Evolutionary conservation across 1,140 invertebrate genomes (phyloP).

Genomic region (Calycopis cecrops): DNA sequence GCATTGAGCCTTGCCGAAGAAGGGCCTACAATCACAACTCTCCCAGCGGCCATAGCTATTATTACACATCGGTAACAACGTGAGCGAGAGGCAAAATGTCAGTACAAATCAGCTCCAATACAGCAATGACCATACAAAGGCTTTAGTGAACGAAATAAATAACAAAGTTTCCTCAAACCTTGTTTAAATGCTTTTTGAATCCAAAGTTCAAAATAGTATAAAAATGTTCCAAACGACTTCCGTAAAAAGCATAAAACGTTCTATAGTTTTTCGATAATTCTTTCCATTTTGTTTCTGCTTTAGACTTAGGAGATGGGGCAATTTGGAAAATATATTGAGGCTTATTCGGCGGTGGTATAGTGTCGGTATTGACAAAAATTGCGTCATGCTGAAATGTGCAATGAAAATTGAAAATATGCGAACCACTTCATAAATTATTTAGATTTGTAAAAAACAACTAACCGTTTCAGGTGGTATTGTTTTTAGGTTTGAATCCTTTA

Average conservation of each 20-base stretch:
- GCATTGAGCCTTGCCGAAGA: too few species aligned
- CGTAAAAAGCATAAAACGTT: constrained; percentile 84
- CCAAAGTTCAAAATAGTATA: constrained; percentile 88
- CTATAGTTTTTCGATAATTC: constrained; percentile 73
- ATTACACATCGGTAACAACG: too few species aligned
- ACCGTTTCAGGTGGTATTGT: constrained; percentile 75
- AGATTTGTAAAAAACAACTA: constrained; percentile 34
- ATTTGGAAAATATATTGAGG: constrained; percentile 83
- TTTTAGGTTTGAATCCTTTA: constrained; percentile 76
- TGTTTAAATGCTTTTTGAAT: constrained; percentile 84
- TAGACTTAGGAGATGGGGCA: constrained; percentile 69
- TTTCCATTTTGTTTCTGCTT: constrained; percentile 77
- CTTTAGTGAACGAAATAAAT: neutral
- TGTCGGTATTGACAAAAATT: constrained; percentile 71
- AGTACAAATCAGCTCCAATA: too few species aligned
- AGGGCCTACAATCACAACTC: too few species aligned
- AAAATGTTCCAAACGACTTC: constrained; percentile 87
- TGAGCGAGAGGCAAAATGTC: too few species aligned
- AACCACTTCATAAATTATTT: constrained; percentile 11
- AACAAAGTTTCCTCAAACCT: constrained; percentile 65
- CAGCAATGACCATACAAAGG: neutral
- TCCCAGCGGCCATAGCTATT: too few species aligned
- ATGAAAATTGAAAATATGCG: constrained; percentile 12
- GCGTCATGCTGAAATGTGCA: constrained; percentile 71
- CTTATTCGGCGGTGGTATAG: constrained; percentile 58